Percentiles rank a stretch among this genome's conserved stretches.
Evolutionary conservation across 1,140 invertebrate genomes (phyloP).

Genomic region (Musca domestica): DNA sequence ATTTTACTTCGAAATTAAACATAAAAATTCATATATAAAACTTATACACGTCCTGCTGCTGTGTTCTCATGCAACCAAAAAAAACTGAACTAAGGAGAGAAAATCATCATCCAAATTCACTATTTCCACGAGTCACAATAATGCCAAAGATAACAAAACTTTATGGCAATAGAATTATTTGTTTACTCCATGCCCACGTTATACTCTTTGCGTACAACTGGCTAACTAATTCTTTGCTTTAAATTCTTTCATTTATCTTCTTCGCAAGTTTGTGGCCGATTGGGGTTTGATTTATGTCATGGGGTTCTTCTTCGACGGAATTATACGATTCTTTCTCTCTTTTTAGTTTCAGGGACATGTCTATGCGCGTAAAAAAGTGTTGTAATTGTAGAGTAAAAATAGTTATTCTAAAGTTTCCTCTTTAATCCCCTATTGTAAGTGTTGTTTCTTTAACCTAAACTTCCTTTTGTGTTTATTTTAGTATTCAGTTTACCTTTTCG

Average conservation of each 20-base stretch:
- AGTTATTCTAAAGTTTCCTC: not conserved
- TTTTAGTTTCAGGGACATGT: not conserved
- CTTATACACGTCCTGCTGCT: conserved; percentile 12
- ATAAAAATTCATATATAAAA: conserved; percentile 21
- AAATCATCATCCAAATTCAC: not conserved
- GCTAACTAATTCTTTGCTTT: too few relatives aligned
- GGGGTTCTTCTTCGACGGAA: not conserved
- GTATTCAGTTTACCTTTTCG: conserved; percentile 1
- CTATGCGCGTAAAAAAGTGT: conserved; percentile 6
- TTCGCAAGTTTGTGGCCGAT: not conserved
- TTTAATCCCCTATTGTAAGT: conserved; percentile 19
- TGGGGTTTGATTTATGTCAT: not conserved
- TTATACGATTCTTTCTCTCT: too few relatives aligned
- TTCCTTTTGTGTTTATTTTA: conserved; percentile 11
- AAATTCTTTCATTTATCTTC: not conserved
- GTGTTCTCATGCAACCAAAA: too few relatives aligned
- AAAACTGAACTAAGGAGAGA: not conserved
- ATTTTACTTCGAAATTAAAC: conserved; percentile 18
- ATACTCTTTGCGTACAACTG: too few relatives aligned
- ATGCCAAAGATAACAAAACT: conserved; percentile 7
- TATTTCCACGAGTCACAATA: not conserved
- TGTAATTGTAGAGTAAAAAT: not conserved
- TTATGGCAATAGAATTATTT: too few relatives aligned
- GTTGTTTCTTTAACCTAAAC: conserved; percentile 21
- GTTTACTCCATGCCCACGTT: too few relatives aligned